Conservation (phyloP, 2,113 vertebrate species). For the Haemorhous mexicanus region DNA sequence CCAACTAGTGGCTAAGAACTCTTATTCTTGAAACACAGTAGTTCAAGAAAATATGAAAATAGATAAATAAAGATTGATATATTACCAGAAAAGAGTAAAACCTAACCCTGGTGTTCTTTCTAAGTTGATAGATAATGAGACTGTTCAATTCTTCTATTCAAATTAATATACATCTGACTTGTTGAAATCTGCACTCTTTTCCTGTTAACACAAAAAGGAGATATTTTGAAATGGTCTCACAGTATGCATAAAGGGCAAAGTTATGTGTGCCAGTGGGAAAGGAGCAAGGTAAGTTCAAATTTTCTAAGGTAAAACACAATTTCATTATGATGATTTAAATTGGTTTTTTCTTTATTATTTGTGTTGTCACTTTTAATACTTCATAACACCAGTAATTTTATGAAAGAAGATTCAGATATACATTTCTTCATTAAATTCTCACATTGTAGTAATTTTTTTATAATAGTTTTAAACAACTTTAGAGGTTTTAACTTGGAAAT, state of each 20-base stretch:
- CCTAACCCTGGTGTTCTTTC: background rate
- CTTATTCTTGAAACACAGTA: background rate
- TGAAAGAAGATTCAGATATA: background rate
- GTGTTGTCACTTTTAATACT: background rate
- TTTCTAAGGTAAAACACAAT: background rate
- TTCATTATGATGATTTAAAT: background rate
- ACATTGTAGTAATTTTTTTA: background rate
- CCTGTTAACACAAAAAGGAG: background rate
- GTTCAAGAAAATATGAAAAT: background rate
- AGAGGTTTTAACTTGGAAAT: background rate
- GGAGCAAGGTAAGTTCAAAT: background rate
- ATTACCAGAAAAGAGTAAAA: background rate
- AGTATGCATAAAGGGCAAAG: background rate
- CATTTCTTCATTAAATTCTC: background rate
- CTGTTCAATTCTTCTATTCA: background rate
- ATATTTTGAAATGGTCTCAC: background rate
- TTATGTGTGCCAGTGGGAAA: background rate
- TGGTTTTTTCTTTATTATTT: background rate
- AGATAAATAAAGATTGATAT: background rate
- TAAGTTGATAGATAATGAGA: background rate
- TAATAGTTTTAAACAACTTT: background rate
- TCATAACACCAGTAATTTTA: background rate
- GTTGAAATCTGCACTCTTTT: background rate
- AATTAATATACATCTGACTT: background rate
- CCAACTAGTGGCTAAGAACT: background rate